Evolutionary conservation across 2,113 vertebrate genomes (phyloP).

Genomic region (Pangasianodon hypophthalmus): DNA sequence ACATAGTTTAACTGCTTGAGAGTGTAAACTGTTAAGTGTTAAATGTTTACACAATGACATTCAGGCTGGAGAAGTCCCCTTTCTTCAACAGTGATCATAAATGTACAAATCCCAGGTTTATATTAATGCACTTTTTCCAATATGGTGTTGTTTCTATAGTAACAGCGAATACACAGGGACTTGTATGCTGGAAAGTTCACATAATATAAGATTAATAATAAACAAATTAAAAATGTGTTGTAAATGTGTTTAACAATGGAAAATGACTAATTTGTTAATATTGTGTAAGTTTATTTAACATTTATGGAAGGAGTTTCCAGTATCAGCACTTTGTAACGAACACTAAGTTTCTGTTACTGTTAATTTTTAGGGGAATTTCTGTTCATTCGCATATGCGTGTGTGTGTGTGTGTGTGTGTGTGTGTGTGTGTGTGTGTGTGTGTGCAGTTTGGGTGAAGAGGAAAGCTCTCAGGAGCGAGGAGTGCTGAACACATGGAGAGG

Average conservation of each 20-base stretch:
- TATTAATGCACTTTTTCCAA: too few species aligned
- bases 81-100: background rate
- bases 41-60: background rate
- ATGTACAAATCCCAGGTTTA: background rate
- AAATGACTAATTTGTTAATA: background rate
- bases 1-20: background rate
- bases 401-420: too few species aligned
- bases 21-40: background rate
- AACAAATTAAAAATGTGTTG: too few species aligned
- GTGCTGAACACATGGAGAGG: constrained; percentile 88
- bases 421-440: constrained; percentile 6
- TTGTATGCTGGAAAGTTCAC: background rate
- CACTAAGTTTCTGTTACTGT: constrained; percentile 14
- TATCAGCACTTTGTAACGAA: background rate
- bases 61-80: background rate
- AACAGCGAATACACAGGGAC: background rate
- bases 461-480: constrained; percentile 82
- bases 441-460: constrained; percentile 76
- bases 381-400: too few species aligned
- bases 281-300: background rate
- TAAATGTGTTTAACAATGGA: too few species aligned
- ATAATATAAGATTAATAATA: too few species aligned
- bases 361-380: background rate
- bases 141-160: background rate
- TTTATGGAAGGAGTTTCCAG: background rate